Percentiles rank a stretch among this genome's conserved stretches.
Conservation (phyloP, 2,888 invertebrate species). For the Drosophila planitibia region DNA sequence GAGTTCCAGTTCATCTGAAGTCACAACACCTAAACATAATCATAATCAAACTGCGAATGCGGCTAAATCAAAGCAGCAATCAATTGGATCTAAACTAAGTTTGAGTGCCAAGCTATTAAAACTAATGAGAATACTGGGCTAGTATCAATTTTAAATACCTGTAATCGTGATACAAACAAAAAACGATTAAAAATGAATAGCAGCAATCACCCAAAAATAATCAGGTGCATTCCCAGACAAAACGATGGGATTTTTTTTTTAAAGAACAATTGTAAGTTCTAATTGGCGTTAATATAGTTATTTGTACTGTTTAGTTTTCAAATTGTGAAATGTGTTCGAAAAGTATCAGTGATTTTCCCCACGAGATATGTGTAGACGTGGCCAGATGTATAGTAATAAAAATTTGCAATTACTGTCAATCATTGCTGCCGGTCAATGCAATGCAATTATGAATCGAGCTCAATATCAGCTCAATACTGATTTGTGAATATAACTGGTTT, state of each 20-base stretch:
- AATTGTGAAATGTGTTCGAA: conserved; percentile 30
- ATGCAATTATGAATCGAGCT: conserved; percentile 61
- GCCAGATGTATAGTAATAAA: conserved; percentile 21
- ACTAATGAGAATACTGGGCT: conserved; percentile 32
- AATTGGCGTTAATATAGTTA: not conserved
- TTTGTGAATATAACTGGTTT: conserved; percentile 50
- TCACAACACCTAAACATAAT: not conserved
- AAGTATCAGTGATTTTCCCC: conserved; percentile 24
- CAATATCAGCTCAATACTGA: conserved; percentile 22
- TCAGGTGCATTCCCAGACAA: not conserved
- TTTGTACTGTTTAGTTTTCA: not conserved
- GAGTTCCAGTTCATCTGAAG: not conserved
- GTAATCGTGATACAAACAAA: not conserved
- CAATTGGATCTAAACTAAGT: not conserved
- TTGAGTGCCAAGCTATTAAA: conserved; percentile 27
- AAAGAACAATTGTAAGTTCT: not conserved
- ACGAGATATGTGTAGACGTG: not conserved
- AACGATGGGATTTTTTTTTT: conserved; percentile 4
- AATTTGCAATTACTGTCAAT: conserved; percentile 66
- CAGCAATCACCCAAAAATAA: not conserved
- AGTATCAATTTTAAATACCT: not conserved
- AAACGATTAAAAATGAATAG: not conserved
- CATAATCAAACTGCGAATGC: not conserved
- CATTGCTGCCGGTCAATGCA: conserved; percentile 38
- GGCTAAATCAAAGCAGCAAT: not conserved